Evolutionary conservation across 2,888 invertebrate species (phyloP).

Genomic region (Diploptera punctata): DNA sequence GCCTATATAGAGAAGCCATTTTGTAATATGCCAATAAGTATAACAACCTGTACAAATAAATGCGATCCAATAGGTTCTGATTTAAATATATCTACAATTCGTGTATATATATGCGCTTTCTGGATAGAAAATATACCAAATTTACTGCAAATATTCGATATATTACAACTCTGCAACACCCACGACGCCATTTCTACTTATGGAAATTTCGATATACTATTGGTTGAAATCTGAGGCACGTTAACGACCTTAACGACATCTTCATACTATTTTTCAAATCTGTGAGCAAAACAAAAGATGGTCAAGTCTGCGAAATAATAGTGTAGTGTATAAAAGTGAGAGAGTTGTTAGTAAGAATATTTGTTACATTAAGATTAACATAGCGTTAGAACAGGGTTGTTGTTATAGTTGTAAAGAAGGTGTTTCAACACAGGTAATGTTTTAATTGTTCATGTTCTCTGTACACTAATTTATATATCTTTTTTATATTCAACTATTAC

Average conservation of each 20-base stretch:
- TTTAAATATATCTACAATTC: conserved; percentile 6
- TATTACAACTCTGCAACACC: not conserved
- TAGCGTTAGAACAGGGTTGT: conserved; percentile 62
- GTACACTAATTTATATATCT: not conserved
- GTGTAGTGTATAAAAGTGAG: too few relatives aligned
- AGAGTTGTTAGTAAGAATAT: too few relatives aligned
- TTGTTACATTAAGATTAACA: not conserved
- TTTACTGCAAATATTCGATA: not conserved
- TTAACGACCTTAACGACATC: too few relatives aligned
- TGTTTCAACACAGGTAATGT: conserved; percentile 68
- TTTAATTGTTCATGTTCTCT: not conserved
- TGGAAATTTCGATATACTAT: not conserved
- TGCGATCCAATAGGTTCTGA: not conserved
- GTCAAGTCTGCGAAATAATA: too few relatives aligned
- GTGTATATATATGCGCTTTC: not conserved
- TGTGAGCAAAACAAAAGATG: too few relatives aligned
- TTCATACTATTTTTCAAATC: too few relatives aligned
- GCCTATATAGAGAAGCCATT: not conserved
- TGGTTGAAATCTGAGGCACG: not conserved
- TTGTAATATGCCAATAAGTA: not conserved
- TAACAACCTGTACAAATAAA: conserved; percentile 5
- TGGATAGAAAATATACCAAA: not conserved
- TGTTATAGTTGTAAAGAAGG: conserved; percentile 78
- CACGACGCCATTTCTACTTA: not conserved
- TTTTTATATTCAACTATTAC: not conserved